Base-by-base conservation (phyloP, 2,113 vertebrate genomes). In the Chrysemys picta region DNA sequence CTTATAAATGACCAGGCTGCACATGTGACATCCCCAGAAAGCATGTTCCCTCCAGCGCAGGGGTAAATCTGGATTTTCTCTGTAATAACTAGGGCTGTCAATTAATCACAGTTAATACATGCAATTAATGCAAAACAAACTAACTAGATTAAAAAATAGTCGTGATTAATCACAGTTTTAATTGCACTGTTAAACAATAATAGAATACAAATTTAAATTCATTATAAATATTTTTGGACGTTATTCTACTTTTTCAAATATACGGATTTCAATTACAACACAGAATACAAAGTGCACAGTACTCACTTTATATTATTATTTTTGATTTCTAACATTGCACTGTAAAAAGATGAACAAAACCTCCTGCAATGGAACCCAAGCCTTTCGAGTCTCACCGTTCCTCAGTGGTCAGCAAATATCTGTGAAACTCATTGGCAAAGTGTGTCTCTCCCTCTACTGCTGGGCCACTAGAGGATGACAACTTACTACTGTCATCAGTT, bases 11-110 rank as follows among this genome's bases (percentile, higher is more conserved):
- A 76, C n/a, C 84, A 94, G 24, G 57, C 10, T 88, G 80, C 22
- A 50, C 65, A 17, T n/a, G 29, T 25, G 88, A 86, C 53, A 21
- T 86, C 93, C 62, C 49, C 56, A 91, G 87, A 78, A 42, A 84
- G 72, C 10, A 53, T 19, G 38, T 45, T 84, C 52, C 76, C 56
- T 87, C 89, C 52, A 88, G 80, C 42, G 52, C 25, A 53, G 80
- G 57, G 29, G 86, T 35, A 89, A 72, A 78, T 53, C 0, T 57
- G 83, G 49, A 85, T 81, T 79, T 93, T 87, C 24, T 83, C 53
- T n/a, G 3, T 6, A 27, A 47, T 22, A 0, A 0, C 42, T 21
- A 29, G 22, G 80, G 35, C 25, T 87, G 27, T 62, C 27, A 62
- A 62, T 31, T 62, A 62, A 62, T 62, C 57, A 31, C 12, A 62